These are phyloP conservation scores for Acrocephalus scirpaceus DNA, from an alignment of 2,797 vertebrate genomes.

Conservation along the genomic window DNA sequence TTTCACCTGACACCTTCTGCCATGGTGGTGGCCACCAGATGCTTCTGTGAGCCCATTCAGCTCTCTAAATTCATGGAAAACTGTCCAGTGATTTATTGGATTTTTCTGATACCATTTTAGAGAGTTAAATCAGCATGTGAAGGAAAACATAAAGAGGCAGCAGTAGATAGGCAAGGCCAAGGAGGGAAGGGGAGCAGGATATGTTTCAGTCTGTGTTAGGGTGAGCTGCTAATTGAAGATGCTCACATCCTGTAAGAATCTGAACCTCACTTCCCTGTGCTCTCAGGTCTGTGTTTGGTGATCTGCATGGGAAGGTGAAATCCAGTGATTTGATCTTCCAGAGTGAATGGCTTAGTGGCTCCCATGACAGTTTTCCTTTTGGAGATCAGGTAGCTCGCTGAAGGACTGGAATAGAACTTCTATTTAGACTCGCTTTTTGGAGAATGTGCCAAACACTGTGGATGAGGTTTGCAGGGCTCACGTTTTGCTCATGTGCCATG, in stretches of 20 bases:
- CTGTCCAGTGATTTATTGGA: neutral
- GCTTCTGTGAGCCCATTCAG: neutral
- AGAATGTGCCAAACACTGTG: neutral
- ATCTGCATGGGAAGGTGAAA: neutral
- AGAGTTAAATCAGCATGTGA: neutral
- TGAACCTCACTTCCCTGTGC: neutral
- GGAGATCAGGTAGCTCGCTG: neutral
- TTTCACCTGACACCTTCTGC: neutral
- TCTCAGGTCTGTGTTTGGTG: neutral
- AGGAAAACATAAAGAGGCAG: neutral
- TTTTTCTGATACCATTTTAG: neutral
- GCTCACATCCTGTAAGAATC: neutral
- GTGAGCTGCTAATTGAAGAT: neutral
- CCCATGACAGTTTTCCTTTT: neutral
- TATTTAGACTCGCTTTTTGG: neutral
- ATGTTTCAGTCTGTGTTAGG: neutral
- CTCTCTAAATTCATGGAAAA: neutral
- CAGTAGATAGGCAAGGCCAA: neutral
- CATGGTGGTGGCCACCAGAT: neutral
- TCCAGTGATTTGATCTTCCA: neutral
- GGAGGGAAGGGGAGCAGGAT: neutral
- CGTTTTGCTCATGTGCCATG: rapidly evolving
- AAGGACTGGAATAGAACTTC: neutral
- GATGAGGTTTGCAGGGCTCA: neutral
- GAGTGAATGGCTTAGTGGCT: neutral